Conservation (phyloP, 2,113 vertebrate species). For the Grallaria varia region DNA sequence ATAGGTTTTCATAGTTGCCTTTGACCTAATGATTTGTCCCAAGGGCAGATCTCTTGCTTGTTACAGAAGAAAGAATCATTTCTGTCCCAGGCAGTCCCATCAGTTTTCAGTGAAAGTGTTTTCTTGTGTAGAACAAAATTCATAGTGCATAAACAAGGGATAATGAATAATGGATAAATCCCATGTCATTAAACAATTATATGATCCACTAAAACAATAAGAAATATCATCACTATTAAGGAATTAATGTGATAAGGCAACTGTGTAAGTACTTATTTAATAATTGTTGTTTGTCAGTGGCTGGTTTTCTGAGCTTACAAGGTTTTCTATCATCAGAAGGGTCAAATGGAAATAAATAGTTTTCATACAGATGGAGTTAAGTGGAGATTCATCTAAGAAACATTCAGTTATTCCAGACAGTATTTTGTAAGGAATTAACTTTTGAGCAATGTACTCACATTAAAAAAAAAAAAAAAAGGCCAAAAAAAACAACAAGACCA, state of each 20-base stretch:
- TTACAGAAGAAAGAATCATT: neutral
- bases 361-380: neutral
- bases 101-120: neutral
- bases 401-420: conserved; percentile 35
- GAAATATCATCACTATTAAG: neutral
- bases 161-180: neutral
- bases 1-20: neutral
- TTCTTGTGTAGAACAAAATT: neutral
- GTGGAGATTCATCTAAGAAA: conserved; percentile 4
- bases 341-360: neutral
- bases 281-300: neutral
- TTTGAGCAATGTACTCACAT: conserved; percentile 53
- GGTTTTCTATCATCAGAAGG: neutral
- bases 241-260: neutral
- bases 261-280: neutral
- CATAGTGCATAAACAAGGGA: neutral
- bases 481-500: neutral
- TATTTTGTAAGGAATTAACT: conserved; percentile 47
- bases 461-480: too few relatives aligned
- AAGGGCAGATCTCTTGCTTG: neutral
- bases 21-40: neutral
- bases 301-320: neutral
- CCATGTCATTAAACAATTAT: neutral
- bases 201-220: neutral
- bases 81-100: neutral